A percentile compares a stretch with the other conserved stretches of the same genome.
Conservation (phyloP, 2,888 invertebrate genomes). For the Neocrepidodera transversa region DNA sequence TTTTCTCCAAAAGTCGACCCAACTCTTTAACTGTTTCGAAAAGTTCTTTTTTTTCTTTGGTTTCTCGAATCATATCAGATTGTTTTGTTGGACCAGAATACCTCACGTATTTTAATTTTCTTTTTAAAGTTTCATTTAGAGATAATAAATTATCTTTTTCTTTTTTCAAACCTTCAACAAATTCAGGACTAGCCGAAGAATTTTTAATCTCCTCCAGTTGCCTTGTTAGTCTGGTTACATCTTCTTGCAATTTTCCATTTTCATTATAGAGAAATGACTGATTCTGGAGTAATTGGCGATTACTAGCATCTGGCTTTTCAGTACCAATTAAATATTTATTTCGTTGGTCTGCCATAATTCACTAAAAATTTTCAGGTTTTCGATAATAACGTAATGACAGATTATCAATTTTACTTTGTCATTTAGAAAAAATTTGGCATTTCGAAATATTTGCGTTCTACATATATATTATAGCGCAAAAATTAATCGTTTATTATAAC, state of each 20-base stretch:
- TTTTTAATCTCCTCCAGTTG: constrained; percentile 39
- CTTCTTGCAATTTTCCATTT: constrained; percentile 43
- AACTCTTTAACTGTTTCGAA: constrained; percentile 42
- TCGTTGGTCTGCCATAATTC: constrained; percentile 4
- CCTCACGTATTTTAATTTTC: constrained; percentile 31
- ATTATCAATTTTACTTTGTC: neutral
- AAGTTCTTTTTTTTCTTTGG: constrained; percentile 37
- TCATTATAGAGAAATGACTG: constrained; percentile 43
- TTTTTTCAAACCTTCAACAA: constrained; percentile 36
- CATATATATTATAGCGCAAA: no score
- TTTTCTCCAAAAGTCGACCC: constrained; percentile 40
- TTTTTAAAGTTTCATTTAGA: constrained; percentile 39
- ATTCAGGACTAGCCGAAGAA: constrained; percentile 37
- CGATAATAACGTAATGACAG: neutral
- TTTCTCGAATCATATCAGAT: constrained; percentile 32
- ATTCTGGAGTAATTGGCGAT: constrained; percentile 41
- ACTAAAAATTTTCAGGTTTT: constrained; percentile 18
- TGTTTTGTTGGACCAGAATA: constrained; percentile 13
- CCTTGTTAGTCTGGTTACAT: constrained; percentile 38
- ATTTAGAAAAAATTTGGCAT: no score
- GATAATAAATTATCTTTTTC: constrained; percentile 40
- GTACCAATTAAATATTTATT: neutral
- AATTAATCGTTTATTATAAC: no score
- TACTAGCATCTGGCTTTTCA: constrained; percentile 28
- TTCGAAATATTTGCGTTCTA: no score